A percentile compares a stretch with the other conserved stretches of the same genome.
Evolutionary conservation across 1,140 invertebrate genomes (phyloP).

Genomic region (Druon quercuslanigerum): DNA sequence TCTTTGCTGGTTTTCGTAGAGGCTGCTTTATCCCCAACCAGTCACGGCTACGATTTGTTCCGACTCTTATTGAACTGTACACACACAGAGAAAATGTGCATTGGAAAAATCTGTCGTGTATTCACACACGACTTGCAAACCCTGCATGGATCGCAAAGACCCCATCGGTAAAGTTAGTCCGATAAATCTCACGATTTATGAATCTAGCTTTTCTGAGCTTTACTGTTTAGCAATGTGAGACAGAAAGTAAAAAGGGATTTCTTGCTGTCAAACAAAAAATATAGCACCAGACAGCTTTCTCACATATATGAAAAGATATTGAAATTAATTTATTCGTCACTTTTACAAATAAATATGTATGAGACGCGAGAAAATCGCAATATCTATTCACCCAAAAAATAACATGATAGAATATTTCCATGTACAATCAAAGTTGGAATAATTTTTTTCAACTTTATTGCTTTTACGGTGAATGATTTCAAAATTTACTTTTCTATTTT

Average conservation of each 20-base stretch:
- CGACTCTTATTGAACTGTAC: not conserved
- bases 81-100: not conserved
- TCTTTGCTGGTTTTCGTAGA: not conserved
- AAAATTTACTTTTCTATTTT: no score
- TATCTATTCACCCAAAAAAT: no score
- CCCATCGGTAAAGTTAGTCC: conserved; percentile 6
- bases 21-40: not conserved
- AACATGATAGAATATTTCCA: no score
- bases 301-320: no score
- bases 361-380: no score
- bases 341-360: no score
- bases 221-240: not conserved
- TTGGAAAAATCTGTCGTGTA: not conserved
- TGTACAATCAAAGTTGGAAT: no score
- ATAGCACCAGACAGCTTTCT: not conserved
- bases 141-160: not conserved
- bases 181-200: conserved; percentile 23
- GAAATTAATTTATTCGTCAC: no score
- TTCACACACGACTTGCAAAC: conserved; percentile 4
- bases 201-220: conserved; percentile 7
- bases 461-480: no score
- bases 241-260: not conserved
- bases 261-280: not conserved
- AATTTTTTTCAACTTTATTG: no score
- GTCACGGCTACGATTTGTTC: conserved; percentile 7